Evolutionary conservation across 2,888 invertebrate genomes (phyloP).

Genomic region (Tinea semifulvella): DNA sequence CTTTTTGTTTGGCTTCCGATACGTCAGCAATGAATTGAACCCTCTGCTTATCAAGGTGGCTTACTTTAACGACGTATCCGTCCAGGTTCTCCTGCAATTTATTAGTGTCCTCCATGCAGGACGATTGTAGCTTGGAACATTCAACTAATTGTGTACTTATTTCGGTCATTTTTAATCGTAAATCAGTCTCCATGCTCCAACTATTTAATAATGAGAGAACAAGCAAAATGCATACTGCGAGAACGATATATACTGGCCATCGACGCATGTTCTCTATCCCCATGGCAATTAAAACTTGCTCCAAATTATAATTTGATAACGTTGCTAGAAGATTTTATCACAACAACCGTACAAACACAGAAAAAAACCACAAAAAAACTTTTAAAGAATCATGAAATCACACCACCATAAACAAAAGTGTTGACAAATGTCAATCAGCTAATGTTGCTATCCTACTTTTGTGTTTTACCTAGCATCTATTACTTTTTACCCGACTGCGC

Average conservation of each 20-base stretch:
- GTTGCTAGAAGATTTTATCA: too few relatives aligned
- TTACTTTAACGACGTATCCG: conserved; percentile 41
- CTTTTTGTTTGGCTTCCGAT: conserved; percentile 34
- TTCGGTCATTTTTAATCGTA: conserved; percentile 41
- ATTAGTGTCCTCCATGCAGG: conserved; percentile 51
- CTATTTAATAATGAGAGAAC: conserved; percentile 58
- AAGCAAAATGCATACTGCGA: conserved; percentile 49
- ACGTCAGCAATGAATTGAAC: conserved; percentile 36
- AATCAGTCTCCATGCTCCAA: conserved; percentile 52
- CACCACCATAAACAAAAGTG: too few relatives aligned
- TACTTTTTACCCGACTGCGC: too few relatives aligned
- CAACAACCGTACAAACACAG: too few relatives aligned
- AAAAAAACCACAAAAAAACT: too few relatives aligned
- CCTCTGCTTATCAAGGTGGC: conserved; percentile 43
- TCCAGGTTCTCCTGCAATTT: conserved; percentile 50
- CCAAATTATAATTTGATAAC: too few relatives aligned
- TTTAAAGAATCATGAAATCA: too few relatives aligned
- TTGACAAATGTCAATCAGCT: too few relatives aligned
- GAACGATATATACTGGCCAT: conserved; percentile 57
- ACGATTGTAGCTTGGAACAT: conserved; percentile 48
- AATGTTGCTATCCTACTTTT: too few relatives aligned
- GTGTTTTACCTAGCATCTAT: too few relatives aligned
- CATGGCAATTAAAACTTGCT: too few relatives aligned
- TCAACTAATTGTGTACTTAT: conserved; percentile 48
- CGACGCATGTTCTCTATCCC: conserved; percentile 63